Evolutionary conservation across 2,113 vertebrate species (phyloP).

Genomic region (Zeus faber): DNA sequence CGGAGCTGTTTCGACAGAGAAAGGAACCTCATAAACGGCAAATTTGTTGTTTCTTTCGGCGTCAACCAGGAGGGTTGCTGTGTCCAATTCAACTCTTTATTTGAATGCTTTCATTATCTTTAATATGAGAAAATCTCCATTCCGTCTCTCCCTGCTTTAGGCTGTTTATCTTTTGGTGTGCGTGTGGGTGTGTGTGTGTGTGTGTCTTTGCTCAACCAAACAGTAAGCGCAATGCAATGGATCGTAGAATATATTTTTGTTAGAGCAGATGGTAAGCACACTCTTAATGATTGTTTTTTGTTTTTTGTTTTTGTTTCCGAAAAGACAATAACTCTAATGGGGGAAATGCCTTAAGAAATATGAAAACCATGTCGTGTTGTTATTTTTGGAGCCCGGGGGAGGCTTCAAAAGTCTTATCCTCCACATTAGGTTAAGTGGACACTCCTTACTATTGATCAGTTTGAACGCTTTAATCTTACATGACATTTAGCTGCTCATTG

Average conservation of each 20-base stretch:
- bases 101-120: too few relatives aligned
- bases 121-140: too few relatives aligned
- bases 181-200: neutral
- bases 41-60: too few relatives aligned
- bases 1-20: too few relatives aligned
- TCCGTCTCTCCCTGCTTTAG: too few relatives aligned
- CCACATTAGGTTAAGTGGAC: conserved; percentile 20
- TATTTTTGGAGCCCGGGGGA: conserved; percentile 3
- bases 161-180: too few relatives aligned
- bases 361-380: conserved; percentile 14
- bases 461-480: conserved; percentile 48
- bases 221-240: conserved; percentile 11
- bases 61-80: too few relatives aligned
- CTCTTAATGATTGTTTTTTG: neutral
- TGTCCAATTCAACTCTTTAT: too few relatives aligned
- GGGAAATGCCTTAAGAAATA: conserved; percentile 20
- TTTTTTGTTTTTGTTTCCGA: neutral
- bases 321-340: conserved; percentile 20
- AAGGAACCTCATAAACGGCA: too few relatives aligned
- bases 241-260: conserved; percentile 21
- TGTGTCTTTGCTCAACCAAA: neutral
- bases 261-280: conserved; percentile 18
- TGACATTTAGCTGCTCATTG: conserved; percentile 29
- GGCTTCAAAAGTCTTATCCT: conserved; percentile 7
- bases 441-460: conserved; percentile 32